Conservation (phyloP, 2,113 vertebrate genomes). For the Tylochromis polylepis region DNA sequence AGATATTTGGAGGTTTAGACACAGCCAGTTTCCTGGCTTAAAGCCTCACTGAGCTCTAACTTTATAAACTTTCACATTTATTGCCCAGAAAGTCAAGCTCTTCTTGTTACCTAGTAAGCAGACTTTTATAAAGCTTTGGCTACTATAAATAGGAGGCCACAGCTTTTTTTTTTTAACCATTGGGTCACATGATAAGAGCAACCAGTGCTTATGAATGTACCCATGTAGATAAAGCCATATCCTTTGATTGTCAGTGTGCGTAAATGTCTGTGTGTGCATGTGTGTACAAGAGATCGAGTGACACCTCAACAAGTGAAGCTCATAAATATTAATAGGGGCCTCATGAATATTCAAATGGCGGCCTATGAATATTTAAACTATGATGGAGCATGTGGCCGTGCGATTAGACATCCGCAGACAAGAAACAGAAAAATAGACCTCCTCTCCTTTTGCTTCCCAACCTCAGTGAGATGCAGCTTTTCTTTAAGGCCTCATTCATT, state of each 20-base stretch:
- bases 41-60: background rate
- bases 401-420: conserved; percentile 64
- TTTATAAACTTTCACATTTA: background rate
- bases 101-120: background rate
- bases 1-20: background rate
- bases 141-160: background rate
- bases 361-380: conserved; percentile 70
- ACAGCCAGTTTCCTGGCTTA: background rate
- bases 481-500: conserved; percentile 40
- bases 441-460: conserved; percentile 42
- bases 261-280: conserved; percentile 32
- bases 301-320: conserved; percentile 63
- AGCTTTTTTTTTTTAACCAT: conserved; percentile 26
- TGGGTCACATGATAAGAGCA: background rate
- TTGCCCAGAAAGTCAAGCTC: background rate
- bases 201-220: background rate
- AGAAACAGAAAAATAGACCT: conserved; percentile 65
- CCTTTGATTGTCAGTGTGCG: conserved; percentile 29
- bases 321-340: conserved; percentile 59
- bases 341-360: conserved; percentile 61
- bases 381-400: conserved; percentile 61
- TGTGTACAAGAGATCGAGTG: conserved; percentile 61
- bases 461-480: conserved; percentile 6
- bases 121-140: background rate
- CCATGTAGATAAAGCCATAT: background rate